These are phyloP conservation scores for Caranx melampygus DNA, from an alignment of 2,113 vertebrate genomes.

Conservation along the genomic window DNA sequence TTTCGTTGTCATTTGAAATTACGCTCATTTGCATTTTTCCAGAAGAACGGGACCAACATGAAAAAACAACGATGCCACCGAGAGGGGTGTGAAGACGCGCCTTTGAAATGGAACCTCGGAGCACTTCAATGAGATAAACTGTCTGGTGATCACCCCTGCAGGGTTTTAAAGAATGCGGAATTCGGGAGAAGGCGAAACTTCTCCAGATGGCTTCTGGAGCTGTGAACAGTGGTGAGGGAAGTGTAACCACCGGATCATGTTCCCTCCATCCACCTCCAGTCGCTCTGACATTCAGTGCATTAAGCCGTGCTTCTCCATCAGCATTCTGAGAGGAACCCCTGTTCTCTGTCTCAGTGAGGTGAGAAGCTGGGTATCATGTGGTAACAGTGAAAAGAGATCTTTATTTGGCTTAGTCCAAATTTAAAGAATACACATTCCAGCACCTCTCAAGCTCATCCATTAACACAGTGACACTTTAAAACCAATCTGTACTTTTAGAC, in stretches of 20 bases:
- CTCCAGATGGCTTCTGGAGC: slow-evolving; percentile 22
- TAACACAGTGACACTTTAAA: too few relatives aligned
- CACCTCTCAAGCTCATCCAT: too few relatives aligned
- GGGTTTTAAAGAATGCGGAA: slow-evolving; percentile 34
- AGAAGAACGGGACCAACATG: slow-evolving; percentile 67
- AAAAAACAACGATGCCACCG: slow-evolving; percentile 64
- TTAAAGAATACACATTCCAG: too few relatives aligned
- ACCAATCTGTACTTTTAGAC: too few relatives aligned
- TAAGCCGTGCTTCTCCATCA: neutral
- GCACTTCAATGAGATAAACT: slow-evolving; percentile 39
- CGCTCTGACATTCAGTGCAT: neutral
- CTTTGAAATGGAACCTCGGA: slow-evolving; percentile 61
- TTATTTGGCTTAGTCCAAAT: too few relatives aligned
- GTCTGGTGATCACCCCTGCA: slow-evolving; percentile 60
- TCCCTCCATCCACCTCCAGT: neutral
- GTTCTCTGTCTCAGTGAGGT: neutral
- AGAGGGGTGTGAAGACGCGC: slow-evolving; percentile 33
- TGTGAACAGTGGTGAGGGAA: neutral
- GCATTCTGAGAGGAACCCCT: neutral
- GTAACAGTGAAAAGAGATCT: neutral
- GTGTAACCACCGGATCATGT: neutral
- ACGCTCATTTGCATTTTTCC: slow-evolving; percentile 80
- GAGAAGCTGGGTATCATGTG: neutral
- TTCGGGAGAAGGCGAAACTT: slow-evolving; percentile 32
- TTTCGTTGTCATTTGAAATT: slow-evolving; percentile 82